Percentiles rank a stretch among this genome's conserved stretches.
phyloP scores from a whole-genome alignment of 2,113 vertebrate species.

The Epinephelus lanceolatus region DNA sequence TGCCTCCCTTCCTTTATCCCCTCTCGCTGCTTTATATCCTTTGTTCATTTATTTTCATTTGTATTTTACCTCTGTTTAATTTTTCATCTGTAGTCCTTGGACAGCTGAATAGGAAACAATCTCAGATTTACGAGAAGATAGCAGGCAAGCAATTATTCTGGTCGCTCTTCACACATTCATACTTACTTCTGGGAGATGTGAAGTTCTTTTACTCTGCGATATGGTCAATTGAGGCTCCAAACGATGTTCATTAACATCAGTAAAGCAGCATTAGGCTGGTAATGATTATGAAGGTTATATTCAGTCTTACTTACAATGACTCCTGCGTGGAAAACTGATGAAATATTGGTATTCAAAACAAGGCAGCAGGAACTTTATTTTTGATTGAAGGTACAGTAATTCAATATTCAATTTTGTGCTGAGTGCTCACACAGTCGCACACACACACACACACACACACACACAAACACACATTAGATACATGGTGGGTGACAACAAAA shows the following conservation, averaged over 20 bases:
- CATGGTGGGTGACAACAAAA: constrained; percentile 29
- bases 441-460: constrained; percentile 1
- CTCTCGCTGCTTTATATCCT: background rate
- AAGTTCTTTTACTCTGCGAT: constrained; percentile 20
- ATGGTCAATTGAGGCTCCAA: constrained; percentile 39
- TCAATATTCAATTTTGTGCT: constrained; percentile 37
- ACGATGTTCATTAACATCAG: constrained; percentile 53
- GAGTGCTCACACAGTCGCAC: background rate
- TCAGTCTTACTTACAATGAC: constrained; percentile 22
- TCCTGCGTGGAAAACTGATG: background rate
- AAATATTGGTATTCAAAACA: constrained; percentile 43
- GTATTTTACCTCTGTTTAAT: constrained; percentile 30
- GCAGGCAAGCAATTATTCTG: constrained; percentile 19
- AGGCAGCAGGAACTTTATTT: constrained; percentile 18
- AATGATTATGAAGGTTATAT: constrained; percentile 47
- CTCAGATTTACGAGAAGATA: constrained; percentile 19
- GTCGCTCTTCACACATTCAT: background rate
- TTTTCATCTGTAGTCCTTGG: constrained; percentile 24
- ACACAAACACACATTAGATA: background rate
- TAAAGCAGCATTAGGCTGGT: constrained; percentile 15
- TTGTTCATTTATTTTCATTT: constrained; percentile 52
- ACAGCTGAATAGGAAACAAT: constrained; percentile 42
- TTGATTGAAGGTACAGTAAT: constrained; percentile 49
- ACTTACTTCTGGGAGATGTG: constrained; percentile 5
- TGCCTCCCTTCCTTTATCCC: background rate